phyloP scores from a whole-genome alignment of 2,888 invertebrate genomes.

The Microchrysa polita region DNA sequence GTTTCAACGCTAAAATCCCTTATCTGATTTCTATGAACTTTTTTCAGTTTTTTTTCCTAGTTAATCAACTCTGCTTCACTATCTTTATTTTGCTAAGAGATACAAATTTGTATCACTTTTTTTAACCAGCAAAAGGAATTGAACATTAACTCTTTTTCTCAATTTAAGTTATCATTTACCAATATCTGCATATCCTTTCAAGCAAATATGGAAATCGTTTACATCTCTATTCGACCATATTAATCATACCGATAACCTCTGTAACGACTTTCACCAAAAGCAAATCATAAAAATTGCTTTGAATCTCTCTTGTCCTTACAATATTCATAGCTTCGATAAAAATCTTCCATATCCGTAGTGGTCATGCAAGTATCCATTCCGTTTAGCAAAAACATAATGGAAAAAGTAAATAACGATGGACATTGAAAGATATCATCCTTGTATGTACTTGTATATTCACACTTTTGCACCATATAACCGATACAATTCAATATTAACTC shows the following conservation, averaged over 20 bases:
- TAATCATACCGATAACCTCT: neutral
- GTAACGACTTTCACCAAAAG: neutral
- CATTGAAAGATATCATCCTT: neutral
- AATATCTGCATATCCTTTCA: too few relatives aligned
- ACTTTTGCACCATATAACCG: neutral
- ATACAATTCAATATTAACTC: slow-evolving; percentile 22
- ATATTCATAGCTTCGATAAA: slow-evolving; percentile 43
- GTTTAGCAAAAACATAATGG: slow-evolving; percentile 37
- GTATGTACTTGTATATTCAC: too few relatives aligned
- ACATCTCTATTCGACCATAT: neutral
- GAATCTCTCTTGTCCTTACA: slow-evolving; percentile 35
- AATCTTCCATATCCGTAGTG: slow-evolving; percentile 49
- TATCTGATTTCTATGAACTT: too few relatives aligned
- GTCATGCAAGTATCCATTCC: slow-evolving; percentile 7
- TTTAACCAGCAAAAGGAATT: too few relatives aligned
- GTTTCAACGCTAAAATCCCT: too few relatives aligned
- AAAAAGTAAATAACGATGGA: slow-evolving; percentile 44
- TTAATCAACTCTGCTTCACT: too few relatives aligned
- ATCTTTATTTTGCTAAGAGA: too few relatives aligned
- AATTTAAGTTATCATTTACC: too few relatives aligned
- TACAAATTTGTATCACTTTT: too few relatives aligned
- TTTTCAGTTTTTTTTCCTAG: too few relatives aligned
- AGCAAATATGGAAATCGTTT: too few relatives aligned
- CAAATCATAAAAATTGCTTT: slow-evolving; percentile 39
- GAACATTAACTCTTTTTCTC: too few relatives aligned